Percentiles rank a stretch among this genome's conserved stretches.
These are phyloP conservation scores for Parnassius apollo DNA, from an alignment of 2,888 invertebrate genomes.

Conservation along the genomic window DNA sequence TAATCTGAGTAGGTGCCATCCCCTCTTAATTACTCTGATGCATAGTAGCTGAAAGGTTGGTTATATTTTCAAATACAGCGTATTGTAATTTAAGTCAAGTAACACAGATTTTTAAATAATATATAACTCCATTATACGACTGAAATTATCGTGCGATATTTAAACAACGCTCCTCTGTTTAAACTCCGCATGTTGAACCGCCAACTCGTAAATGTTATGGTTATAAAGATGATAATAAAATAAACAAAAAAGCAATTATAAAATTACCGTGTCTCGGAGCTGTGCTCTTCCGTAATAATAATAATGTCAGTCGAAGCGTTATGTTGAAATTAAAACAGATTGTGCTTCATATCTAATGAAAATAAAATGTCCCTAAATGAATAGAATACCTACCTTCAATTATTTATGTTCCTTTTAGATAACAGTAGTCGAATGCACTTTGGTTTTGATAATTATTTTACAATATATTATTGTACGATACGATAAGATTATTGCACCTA, in stretches of 20 bases:
- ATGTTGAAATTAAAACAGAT: conserved; percentile 16
- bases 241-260: conserved; percentile 1
- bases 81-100: no score
- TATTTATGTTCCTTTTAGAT: no score
- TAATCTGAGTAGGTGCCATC: no score
- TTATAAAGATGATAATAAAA: conserved; percentile 7
- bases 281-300: conserved; percentile 16
- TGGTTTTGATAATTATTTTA: no score
- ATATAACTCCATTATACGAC: neutral
- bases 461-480: no score
- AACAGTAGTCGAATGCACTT: no score
- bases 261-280: conserved; percentile 6
- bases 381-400: no score
- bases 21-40: no score
- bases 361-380: neutral
- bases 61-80: no score
- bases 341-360: conserved; percentile 11
- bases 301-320: conserved; percentile 16
- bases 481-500: no score
- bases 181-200: neutral
- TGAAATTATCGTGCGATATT: neutral
- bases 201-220: conserved; percentile 4
- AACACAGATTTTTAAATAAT: no score
- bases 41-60: no score
- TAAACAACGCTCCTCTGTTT: neutral